phyloP scores from a whole-genome alignment of 2,113 vertebrate species.

The Procavia capensis region DNA sequence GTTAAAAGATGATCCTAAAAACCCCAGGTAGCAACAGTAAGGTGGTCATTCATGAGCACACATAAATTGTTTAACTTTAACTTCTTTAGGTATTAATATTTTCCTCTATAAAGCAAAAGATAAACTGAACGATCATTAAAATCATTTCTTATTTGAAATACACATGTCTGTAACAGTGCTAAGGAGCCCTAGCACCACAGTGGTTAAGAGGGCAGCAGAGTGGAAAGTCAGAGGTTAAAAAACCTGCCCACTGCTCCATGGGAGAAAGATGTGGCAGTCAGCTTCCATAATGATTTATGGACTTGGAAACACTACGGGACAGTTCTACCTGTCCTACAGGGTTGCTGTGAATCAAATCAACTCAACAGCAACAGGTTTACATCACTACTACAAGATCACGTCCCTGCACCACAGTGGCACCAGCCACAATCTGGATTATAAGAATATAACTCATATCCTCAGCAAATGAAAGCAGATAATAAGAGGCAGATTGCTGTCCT shows the following conservation, averaged over 20 bases:
- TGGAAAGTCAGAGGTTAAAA: neutral
- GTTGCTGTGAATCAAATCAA: neutral
- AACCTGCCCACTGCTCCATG: neutral
- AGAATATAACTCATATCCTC: neutral
- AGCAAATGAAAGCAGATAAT: neutral
- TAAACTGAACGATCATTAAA: neutral
- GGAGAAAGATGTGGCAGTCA: neutral
- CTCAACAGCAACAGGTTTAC: neutral
- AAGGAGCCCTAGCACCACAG: neutral
- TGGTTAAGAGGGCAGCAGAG: neutral
- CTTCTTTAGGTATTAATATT: neutral
- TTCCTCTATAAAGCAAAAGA: neutral
- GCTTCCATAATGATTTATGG: neutral
- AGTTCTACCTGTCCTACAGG: too few relatives aligned
- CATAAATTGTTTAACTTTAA: neutral
- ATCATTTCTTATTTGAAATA: neutral
- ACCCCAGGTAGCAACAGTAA: conserved; percentile 36
- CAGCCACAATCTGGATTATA: neutral
- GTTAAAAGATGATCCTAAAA: conserved; percentile 50
- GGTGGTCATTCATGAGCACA: neutral
- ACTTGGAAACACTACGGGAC: neutral
- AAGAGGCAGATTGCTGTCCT: neutral
- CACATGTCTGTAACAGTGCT: neutral
- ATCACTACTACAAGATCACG: neutral
- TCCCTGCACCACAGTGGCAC: neutral